These are phyloP conservation scores for Pseudopodoces humilis DNA, from an alignment of 2,113 vertebrate species.

Conservation along the genomic window DNA sequence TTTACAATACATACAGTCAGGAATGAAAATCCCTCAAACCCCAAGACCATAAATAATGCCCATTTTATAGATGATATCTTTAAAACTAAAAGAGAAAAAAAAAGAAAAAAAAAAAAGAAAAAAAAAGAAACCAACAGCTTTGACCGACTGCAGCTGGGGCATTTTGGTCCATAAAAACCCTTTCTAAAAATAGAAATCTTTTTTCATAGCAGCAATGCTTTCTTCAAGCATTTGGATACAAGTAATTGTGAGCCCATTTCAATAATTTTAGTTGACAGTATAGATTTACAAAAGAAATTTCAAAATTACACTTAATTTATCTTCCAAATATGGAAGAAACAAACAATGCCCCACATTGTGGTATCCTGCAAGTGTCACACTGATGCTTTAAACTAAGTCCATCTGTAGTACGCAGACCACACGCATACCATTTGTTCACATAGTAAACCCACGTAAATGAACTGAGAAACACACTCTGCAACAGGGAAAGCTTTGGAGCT, in stretches of 20 bases:
- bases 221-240: conserved; percentile 81
- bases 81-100: conserved; percentile 32
- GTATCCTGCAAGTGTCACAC: conserved; percentile 77
- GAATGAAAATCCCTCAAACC: conserved; percentile 83
- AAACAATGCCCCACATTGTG: conserved; percentile 83
- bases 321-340: conserved; percentile 88
- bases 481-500: conserved; percentile 78
- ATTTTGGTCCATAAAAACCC: conserved; percentile 86
- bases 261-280: conserved; percentile 77
- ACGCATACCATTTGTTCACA: conserved; percentile 74
- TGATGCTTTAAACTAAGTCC: conserved; percentile 74
- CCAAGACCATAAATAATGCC: conserved; percentile 80
- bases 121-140: conserved; percentile 72
- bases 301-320: conserved; percentile 80
- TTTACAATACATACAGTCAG: conserved; percentile 92
- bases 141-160: conserved; percentile 79
- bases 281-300: conserved; percentile 75
- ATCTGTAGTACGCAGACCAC: conserved; percentile 67
- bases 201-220: conserved; percentile 86
- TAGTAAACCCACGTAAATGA: conserved; percentile 67
- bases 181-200: conserved; percentile 87
- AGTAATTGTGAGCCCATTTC: conserved; percentile 78
- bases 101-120: background rate
- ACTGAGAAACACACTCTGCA: conserved; percentile 68
- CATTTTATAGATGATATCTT: conserved; percentile 76